Evolutionary conservation across 2,888 invertebrate species (phyloP).

Genomic region (Hecatera dysodea): DNA sequence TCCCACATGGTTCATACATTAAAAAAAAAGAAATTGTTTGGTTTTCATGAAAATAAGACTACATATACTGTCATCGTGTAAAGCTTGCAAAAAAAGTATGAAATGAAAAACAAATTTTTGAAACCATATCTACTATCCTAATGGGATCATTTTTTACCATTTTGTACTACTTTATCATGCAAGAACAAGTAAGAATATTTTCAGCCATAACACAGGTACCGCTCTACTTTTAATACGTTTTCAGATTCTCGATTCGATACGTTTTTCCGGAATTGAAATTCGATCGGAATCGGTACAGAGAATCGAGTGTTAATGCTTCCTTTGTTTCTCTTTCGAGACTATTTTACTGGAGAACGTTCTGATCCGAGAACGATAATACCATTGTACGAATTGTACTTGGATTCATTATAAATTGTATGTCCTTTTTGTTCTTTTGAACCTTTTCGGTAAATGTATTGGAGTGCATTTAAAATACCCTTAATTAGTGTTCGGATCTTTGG

Average conservation of each 20-base stretch:
- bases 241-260: constrained; percentile 32
- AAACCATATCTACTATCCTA: too few relatives aligned
- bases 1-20: too few relatives aligned
- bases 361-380: constrained; percentile 25
- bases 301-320: constrained; percentile 48
- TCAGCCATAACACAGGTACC: not conserved
- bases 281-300: constrained; percentile 29
- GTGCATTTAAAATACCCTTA: constrained; percentile 5
- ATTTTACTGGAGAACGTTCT: constrained; percentile 34
- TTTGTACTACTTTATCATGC: not conserved
- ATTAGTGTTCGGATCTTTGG: not conserved
- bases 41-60: too few relatives aligned
- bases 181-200: not conserved
- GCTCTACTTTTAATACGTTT: constrained; percentile 12
- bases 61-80: too few relatives aligned
- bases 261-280: constrained; percentile 43
- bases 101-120: too few relatives aligned
- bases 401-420: constrained; percentile 27
- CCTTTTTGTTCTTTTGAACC: constrained; percentile 17
- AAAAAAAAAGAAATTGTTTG: too few relatives aligned
- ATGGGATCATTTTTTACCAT: too few relatives aligned
- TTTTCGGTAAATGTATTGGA: constrained; percentile 2
- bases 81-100: too few relatives aligned
- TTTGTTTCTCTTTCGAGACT: constrained; percentile 44
- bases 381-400: constrained; percentile 33